Base-by-base conservation (phyloP, 2,888 invertebrate species). In the Scrobipalpa atriplicella region DNA sequence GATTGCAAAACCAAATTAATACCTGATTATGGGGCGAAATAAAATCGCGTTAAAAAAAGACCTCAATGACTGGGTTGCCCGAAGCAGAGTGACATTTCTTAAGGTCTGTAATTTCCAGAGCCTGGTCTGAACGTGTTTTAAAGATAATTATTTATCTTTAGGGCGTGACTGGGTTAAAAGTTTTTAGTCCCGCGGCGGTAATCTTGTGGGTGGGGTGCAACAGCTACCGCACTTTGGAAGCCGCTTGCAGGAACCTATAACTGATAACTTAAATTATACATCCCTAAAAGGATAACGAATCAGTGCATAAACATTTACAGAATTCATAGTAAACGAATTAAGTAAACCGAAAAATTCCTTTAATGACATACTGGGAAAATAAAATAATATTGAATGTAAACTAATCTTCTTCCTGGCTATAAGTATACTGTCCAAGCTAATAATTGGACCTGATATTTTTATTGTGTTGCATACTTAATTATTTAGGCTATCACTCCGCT, bases 21-120 rank as follows among this genome's bases (percentile, higher is more conserved):
- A 65, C 13, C 29, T n/a, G 60, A 47, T 21, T 21, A 13, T 41
- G 19, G 41, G 6, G 68, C 64, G 72, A 71, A 73, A 65, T 70
- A 68, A 69, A 68, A 73, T 72, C 74, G 29, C 5, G 29, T 71
- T 70, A 69, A 71, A 67, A 62, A 68, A 67, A 68, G 66, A 68
- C 70, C 60, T 70, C 72, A 73, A 75, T 77, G 72, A 74, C 73
- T 72, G 71, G 71, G 66, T 71, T 71, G 73, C 75, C 73, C 62
- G 69, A 67, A 71, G 82, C 81, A 66, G 72, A 77, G 76, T 81
- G 80, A 80, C 80, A 81, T 82, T 79, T 80, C 73, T 66, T 70
- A 70, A 58, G 71, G 66, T 71, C 43, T 68, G 73, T 68, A 72
- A 66, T 69, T 70, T 75, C 71, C 65, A 71, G 69, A 73, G 72